phyloP scores from a whole-genome alignment of 1,140 invertebrate genomes.

The Listronotus bonariensis region DNA sequence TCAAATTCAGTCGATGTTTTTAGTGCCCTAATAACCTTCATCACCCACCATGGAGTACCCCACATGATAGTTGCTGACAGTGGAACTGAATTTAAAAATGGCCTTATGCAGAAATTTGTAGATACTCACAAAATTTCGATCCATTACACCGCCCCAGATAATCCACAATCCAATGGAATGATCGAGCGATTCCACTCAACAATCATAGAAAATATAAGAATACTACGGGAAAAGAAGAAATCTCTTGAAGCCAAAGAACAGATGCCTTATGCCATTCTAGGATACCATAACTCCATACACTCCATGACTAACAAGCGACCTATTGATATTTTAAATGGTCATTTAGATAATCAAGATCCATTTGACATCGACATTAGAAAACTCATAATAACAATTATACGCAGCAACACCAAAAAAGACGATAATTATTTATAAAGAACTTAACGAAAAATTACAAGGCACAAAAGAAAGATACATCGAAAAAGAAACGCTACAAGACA shows the following conservation, averaged over 20 bases:
- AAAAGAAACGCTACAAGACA: too few relatives aligned
- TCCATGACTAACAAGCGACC: conserved; percentile 26
- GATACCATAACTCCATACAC: conserved; percentile 41
- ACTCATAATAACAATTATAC: too few relatives aligned
- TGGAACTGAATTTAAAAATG: conserved; percentile 36
- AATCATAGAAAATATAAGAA: conserved; percentile 42
- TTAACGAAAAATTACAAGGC: too few relatives aligned
- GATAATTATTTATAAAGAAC: too few relatives aligned
- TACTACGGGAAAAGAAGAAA: conserved; percentile 28
- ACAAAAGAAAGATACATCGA: too few relatives aligned
- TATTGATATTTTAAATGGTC: conserved; percentile 26
- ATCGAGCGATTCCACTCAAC: conserved; percentile 42
- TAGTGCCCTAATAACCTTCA: conserved; percentile 31
- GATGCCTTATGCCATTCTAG: conserved; percentile 24
- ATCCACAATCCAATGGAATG: conserved; percentile 38
- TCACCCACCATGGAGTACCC: conserved; percentile 14
- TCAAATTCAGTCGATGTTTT: conserved; percentile 29
- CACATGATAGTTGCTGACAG: too few relatives aligned
- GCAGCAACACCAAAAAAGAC: too few relatives aligned
- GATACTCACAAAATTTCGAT: conserved; percentile 37
- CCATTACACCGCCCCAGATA: conserved; percentile 16
- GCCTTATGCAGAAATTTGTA: conserved; percentile 24
- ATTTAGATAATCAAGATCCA: conserved; percentile 10
- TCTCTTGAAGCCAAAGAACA: conserved; percentile 19
- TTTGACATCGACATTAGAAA: conserved; percentile 6